phyloP scores from a whole-genome alignment of 1,140 invertebrate genomes.

The Chrysoperla carnea region DNA sequence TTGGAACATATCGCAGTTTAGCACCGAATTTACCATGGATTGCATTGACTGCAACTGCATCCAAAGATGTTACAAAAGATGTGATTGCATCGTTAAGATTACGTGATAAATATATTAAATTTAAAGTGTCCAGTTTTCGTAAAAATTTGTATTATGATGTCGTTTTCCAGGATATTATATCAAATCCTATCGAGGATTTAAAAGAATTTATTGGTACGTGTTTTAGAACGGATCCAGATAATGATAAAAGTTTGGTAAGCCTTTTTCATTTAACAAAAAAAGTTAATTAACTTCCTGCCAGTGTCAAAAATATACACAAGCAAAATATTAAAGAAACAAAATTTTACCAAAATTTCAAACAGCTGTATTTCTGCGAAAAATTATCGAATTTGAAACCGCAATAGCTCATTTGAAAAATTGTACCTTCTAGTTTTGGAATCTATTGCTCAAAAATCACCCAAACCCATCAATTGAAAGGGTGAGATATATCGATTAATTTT shows the following conservation, averaged over 20 bases:
- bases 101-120: conserved; percentile 34
- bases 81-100: conserved; percentile 44
- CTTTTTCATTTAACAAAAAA: too few species aligned
- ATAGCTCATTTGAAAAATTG: too few species aligned
- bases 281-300: too few species aligned
- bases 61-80: conserved; percentile 35
- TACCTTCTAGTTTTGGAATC: too few species aligned
- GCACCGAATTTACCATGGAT: conserved; percentile 62
- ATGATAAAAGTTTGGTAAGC: conserved; percentile 24
- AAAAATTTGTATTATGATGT: conserved; percentile 73
- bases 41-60: conserved; percentile 88
- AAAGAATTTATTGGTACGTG: conserved; percentile 44
- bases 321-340: too few species aligned
- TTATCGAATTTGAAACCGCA: too few species aligned
- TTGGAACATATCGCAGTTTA: conserved; percentile 51
- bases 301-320: too few species aligned
- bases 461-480: too few species aligned
- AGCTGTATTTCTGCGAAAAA: too few species aligned
- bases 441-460: too few species aligned
- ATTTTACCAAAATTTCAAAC: too few species aligned
- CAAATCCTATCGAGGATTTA: conserved; percentile 61
- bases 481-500: too few species aligned
- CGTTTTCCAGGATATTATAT: conserved; percentile 61
- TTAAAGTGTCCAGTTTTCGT: conserved; percentile 62
- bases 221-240: conserved; percentile 30